Conservation (phyloP, 1,140 invertebrate species). For the Drosophila azteca region DNA sequence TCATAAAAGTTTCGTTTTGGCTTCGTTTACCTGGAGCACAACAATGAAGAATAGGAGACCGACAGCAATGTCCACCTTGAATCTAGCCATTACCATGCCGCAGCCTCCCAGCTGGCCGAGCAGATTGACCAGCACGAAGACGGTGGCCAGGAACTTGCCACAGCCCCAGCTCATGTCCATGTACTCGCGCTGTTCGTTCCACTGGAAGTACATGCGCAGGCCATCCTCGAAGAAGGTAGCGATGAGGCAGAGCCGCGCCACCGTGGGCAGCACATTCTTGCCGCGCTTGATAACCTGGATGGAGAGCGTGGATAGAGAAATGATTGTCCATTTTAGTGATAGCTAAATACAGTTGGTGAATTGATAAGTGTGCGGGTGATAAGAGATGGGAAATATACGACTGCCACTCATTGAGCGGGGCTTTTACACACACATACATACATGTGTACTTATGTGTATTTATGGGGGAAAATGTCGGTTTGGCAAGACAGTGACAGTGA, state of each 20-base stretch:
- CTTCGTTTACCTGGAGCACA: conserved; percentile 90
- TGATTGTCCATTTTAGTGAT: conserved; percentile 28
- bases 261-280: conserved; percentile 96
- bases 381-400: conserved; percentile 56
- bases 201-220: conserved; percentile 99
- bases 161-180: conserved; percentile 99
- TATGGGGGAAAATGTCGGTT: conserved; percentile 25
- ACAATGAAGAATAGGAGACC: conserved; percentile 98
- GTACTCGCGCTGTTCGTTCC: conserved; percentile 98
- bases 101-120: conserved; percentile 97
- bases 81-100: conserved; percentile 96
- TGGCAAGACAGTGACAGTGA: conserved; percentile 67
- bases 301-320: conserved; percentile 5
- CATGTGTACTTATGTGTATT: too few species aligned
- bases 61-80: conserved; percentile 97
- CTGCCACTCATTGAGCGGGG: conserved; percentile 51
- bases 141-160: conserved; percentile 93
- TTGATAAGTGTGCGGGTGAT: conserved; percentile 37
- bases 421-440: conserved; percentile 51
- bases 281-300: conserved; percentile 94
- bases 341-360: conserved; percentile 10
- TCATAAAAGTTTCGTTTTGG: conserved; percentile 58
- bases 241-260: conserved; percentile 98
- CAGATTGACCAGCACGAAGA: conserved; percentile 96
- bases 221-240: conserved; percentile 99